Percentiles rank a stretch among this genome's conserved stretches.
Conservation (phyloP, 2,888 invertebrate species). For the Trichogramma evanescens region DNA sequence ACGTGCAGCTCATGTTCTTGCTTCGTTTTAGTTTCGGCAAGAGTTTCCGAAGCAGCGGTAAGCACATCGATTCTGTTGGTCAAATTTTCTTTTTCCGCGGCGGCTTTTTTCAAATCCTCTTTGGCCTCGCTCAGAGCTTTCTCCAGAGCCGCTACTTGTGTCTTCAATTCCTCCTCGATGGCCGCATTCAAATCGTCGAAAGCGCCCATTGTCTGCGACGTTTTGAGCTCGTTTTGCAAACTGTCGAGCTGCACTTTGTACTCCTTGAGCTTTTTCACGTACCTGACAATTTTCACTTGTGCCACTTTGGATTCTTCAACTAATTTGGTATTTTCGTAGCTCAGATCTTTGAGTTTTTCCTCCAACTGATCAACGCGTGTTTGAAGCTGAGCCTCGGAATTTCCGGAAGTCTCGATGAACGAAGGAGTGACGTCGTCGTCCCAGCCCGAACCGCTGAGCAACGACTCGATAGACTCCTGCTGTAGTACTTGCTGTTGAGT, state of each 20-base stretch:
- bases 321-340: slow-evolving; percentile 54
- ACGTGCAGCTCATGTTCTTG: slow-evolving; percentile 70
- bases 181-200: slow-evolving; percentile 57
- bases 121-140: slow-evolving; percentile 57
- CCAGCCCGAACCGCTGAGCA: slow-evolving; percentile 10
- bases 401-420: slow-evolving; percentile 51
- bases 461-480: neutral
- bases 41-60: slow-evolving; percentile 66
- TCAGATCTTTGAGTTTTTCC: slow-evolving; percentile 55
- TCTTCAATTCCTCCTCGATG: slow-evolving; percentile 73
- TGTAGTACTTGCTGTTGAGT: slow-evolving; percentile 4
- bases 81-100: slow-evolving; percentile 62
- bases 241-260: slow-evolving; percentile 65
- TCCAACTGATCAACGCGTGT: slow-evolving; percentile 53
- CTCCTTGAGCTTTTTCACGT: slow-evolving; percentile 78
- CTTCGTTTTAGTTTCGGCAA: slow-evolving; percentile 74
- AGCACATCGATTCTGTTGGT: slow-evolving; percentile 67
- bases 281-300: slow-evolving; percentile 68
- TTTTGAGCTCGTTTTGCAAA: slow-evolving; percentile 52
- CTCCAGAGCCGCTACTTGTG: slow-evolving; percentile 61
- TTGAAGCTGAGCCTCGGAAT: slow-evolving; percentile 34
- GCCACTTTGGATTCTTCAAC: slow-evolving; percentile 58
- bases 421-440: slow-evolving; percentile 55
- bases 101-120: slow-evolving; percentile 55
- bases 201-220: slow-evolving; percentile 49